Base-by-base conservation (phyloP, 2,797 vertebrate genomes). In the Enteromius argenteus region DNA sequence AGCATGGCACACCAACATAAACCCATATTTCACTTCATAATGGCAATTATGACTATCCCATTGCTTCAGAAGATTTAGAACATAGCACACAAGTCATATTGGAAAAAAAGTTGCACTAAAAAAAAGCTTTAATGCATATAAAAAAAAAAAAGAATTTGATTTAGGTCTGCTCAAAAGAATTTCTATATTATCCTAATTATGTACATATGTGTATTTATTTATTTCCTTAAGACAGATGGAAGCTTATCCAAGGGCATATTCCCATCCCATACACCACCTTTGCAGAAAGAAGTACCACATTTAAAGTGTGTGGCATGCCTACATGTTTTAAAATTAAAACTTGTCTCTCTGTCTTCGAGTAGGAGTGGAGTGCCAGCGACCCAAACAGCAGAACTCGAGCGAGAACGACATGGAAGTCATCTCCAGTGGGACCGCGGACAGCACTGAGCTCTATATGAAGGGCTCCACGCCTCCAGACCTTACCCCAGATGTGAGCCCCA, bases 311-410 rank as follows among this genome's bases (percentile, higher is more conserved):
- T 62, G 53, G 19, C 32, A 75, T 53, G 71, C n/a, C 44, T 75
- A 66, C 44, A 74, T 82, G 58, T 66, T 82, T 82, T 66, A 56
- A 60, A 83, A 66, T 37, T 17, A 81, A 68, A 58, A 66, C 53
- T 84, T 35, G 27, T 88, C 42, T 51, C n/a, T 85, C 23, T 77
- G 9, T 76, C 19, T 83, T n/a, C 35, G 49, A 62, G 51, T 91
- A 99, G 98, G 97, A 87, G 96, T 99, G 30, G 97, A 98, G 92
- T 97, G 97, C 92, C 97, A 96, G 94, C 93, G 98, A 87, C 97
- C 97, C 1, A 97, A 97, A 91, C 96, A 94, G 15, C 97, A 97
- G 92, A 95, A 96, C 87, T 98, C 97, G 73, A 97, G 96, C 0
- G 97, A 98, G 0, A 94, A 93, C 0, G 98, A 99, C 82, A 94